These are phyloP conservation scores for Magallana nippona DNA, from an alignment of 2,888 invertebrate genomes.

Conservation along the genomic window DNA sequence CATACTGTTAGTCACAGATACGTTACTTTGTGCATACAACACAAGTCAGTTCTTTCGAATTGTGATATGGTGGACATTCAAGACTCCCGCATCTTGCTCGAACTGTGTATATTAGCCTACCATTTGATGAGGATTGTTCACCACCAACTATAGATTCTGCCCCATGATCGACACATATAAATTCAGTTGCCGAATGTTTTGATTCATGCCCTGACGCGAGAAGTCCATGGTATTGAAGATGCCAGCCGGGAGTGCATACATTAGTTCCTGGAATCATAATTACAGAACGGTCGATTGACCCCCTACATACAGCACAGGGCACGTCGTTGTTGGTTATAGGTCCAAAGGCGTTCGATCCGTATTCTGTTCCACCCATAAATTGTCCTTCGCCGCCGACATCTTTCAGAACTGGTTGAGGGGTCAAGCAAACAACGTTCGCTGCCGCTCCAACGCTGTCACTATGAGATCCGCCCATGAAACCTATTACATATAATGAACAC, in stretches of 20 bases:
- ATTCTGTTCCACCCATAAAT: conserved; percentile 22
- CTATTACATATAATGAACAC: background rate
- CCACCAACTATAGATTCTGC: conserved; percentile 10
- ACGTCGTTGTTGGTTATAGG: background rate
- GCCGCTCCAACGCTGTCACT: background rate
- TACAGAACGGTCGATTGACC: background rate
- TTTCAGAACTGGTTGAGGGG: background rate
- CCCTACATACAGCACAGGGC: conserved; percentile 32
- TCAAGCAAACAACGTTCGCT: background rate
- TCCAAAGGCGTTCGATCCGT: conserved; percentile 1
- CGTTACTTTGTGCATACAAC: conserved; percentile 39
- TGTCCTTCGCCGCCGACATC: background rate
- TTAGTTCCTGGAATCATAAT: conserved; percentile 28
- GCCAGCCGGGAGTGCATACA: conserved; percentile 19
- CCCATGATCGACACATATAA: conserved; percentile 15
- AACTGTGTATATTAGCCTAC: background rate
- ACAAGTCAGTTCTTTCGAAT: conserved; percentile 24
- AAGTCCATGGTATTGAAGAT: conserved; percentile 14
- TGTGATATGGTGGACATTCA: background rate
- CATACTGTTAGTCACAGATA: background rate
- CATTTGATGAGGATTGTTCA: background rate
- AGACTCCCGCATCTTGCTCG: conserved; percentile 5
- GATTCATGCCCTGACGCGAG: background rate
- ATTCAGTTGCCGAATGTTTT: background rate
- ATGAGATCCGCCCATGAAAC: conserved; percentile 2